Base-by-base conservation (phyloP, 2,888 invertebrate genomes). In the Phasia obesa region DNA sequence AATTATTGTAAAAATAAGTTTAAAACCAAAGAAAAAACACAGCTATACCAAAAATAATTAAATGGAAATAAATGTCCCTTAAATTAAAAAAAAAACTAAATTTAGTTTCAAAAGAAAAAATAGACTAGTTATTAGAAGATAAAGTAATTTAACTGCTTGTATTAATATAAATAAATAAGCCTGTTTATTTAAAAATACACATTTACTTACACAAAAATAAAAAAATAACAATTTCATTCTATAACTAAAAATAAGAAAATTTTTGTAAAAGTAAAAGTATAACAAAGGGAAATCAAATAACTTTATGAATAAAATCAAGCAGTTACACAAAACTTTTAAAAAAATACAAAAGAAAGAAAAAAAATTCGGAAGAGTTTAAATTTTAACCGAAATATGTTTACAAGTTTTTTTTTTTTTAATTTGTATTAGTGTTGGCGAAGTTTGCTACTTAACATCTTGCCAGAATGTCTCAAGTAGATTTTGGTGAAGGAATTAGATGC, bases 1-100 rank as follows among this genome's bases (percentile, higher is more conserved):
- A 38, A 4, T 35, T 62, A n/a, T 5, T 19, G 27, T 38, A 23
- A 53, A 77, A 23, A 21, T 35, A 69, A 60, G 47, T 55, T 44
- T 51, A 55, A 47, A 47, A 25, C 57, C 47, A 53, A 59, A 44
- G 21, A 53, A 59, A 4, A 51, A 73, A 62, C 44, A 71, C 79
- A 75, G 83, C 83, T 79, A 76, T 79, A 83, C 79, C 83, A 79
- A 83, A 79, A 76, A 83, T 65, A 57, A 42, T 62, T 42, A 35
- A 51, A 65, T 53, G 42, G 76, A 59, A 51, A 51, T 60, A 71
- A 65, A 81, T 73, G 62, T 77, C 62, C 49, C 44, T 55, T 44
- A 57, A 57, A 53, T 49, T 38, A 21, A 17, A 53, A 51, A 60
- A 13, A 51, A 59, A 65, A 59, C 57, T n/a, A 55, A 11, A 73